A percentile compares a stretch with the other conserved stretches of the same genome.
Evolutionary conservation across 2,888 invertebrate species (phyloP).

Genomic region (Acanthococcus lagerstroemiae): DNA sequence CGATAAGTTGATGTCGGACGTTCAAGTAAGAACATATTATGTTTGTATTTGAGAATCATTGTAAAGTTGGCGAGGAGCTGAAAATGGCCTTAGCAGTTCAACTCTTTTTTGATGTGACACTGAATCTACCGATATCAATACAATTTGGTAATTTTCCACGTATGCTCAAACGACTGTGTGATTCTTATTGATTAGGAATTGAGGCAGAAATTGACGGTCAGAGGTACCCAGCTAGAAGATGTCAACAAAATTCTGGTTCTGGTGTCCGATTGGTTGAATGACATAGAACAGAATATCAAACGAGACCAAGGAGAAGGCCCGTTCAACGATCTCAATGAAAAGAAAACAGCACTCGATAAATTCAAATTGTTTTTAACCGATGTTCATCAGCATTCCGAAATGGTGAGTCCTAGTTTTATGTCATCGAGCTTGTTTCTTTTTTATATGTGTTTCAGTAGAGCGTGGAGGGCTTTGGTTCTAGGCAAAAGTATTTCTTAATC

Average conservation of each 20-base stretch:
- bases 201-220: conserved; percentile 60
- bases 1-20: conserved; percentile 71
- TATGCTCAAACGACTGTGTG: not conserved
- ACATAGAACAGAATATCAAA: conserved; percentile 72
- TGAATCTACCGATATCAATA: too few relatives aligned
- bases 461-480: too few relatives aligned
- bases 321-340: conserved; percentile 79
- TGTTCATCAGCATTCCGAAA: conserved; percentile 65
- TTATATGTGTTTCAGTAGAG: too few relatives aligned
- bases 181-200: conserved; percentile 47
- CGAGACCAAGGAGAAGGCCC: conserved; percentile 61
- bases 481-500: too few relatives aligned
- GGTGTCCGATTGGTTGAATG: conserved; percentile 77
- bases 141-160: not conserved
- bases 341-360: conserved; percentile 79
- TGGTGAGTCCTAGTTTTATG: conserved; percentile 45
- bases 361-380: conserved; percentile 73
- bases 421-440: too few relatives aligned
- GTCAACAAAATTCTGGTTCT: conserved; percentile 73
- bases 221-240: conserved; percentile 73
- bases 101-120: too few relatives aligned
- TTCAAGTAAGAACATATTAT: conserved; percentile 53
- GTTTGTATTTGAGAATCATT: too few relatives aligned
- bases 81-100: too few relatives aligned
- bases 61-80: too few relatives aligned